Evolutionary conservation across 2,797 vertebrate genomes (phyloP), one percentile per base, ranked within the genome.

Genomic region (Psittacula derbiana): DNA sequence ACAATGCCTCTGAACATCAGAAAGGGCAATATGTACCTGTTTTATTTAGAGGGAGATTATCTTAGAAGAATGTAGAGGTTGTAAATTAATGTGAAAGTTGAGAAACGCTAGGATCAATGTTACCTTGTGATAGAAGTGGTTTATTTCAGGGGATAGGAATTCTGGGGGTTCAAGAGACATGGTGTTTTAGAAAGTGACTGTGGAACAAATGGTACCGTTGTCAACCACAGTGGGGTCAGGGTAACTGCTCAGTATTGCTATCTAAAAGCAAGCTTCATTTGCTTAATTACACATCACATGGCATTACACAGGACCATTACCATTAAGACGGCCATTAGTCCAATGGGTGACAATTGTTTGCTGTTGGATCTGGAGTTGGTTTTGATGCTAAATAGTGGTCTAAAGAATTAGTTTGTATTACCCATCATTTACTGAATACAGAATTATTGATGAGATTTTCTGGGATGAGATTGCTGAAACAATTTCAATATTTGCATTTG

Each of bases 361-460:
- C 67, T 80, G 12, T 31, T 88, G 2, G 1, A 13, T 65, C 30
- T 81, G 44, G 30, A 53, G 17, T 31, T 73, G 53, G 3, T 82
- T 65, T 73, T n/a, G 21, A 7, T 79, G 33, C 70, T 49, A 47
- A 85, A 65, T 8, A 38, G 27, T 38, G 38, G 12, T 25, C n/a
- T 64, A 16, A 61, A 2, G 0, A 15, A n/a, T 57, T 74, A 43
- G 18, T 12, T 28, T 47, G 0, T 6, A 23, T 84, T 44, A 11
- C 7, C 33, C 28, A 72, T 8, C 12, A 30, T 79, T 53, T 55
- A 40, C 23, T 38, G 27, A 88, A 64, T 25, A 49, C 13, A 36
- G 52, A 80, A 64, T 60, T 82, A 57, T 36, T 47, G 46, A 65
- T 2, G 14, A 30, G 38, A 28, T 83, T 90, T 80, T 80, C 61